These are phyloP conservation scores for Formica selysi DNA, from an alignment of 1,140 invertebrate species.

Conservation along the genomic window DNA sequence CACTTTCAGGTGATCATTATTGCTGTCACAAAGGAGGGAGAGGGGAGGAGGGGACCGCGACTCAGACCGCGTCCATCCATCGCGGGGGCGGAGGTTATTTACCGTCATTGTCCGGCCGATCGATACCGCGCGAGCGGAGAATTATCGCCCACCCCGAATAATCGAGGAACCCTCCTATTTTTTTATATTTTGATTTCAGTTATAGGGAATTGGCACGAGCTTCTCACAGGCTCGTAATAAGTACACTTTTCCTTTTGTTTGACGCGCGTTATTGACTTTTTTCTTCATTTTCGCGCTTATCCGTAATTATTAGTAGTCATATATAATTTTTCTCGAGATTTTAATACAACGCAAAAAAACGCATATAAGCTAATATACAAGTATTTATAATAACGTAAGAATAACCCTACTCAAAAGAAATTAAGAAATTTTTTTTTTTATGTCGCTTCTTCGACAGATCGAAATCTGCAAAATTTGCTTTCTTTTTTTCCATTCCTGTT, in stretches of 20 bases:
- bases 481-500: too few species aligned
- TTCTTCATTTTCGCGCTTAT: background rate
- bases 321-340: background rate
- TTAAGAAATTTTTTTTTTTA: background rate
- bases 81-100: constrained; percentile 47
- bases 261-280: background rate
- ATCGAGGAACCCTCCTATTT: background rate
- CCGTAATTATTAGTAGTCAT: background rate
- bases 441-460: background rate
- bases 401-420: background rate
- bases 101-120: constrained; percentile 58
- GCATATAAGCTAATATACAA: background rate
- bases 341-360: too few species aligned
- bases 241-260: background rate
- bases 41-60: constrained; percentile 7
- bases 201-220: constrained; percentile 63
- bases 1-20: constrained; percentile 68
- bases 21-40: background rate
- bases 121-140: constrained; percentile 51
- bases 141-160: constrained; percentile 38
- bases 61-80: constrained; percentile 31
- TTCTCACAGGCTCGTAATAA: constrained; percentile 53
- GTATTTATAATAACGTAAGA: background rate
- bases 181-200: constrained; percentile 45
- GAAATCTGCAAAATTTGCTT: background rate